phyloP scores from a whole-genome alignment of 2,113 vertebrate genomes.

The Plecotus auritus region DNA sequence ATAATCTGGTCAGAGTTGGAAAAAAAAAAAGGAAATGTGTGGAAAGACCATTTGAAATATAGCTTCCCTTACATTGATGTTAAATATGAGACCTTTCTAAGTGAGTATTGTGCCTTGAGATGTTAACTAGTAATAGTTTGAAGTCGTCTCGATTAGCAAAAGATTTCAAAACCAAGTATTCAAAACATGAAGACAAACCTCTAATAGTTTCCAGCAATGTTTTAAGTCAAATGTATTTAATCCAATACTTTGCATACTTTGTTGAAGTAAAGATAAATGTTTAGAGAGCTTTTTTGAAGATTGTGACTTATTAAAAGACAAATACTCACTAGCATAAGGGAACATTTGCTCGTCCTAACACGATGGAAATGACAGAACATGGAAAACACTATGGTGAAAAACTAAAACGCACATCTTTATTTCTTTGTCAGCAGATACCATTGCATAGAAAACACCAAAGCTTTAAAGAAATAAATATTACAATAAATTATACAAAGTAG shows the following conservation, averaged over 20 bases:
- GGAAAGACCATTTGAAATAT: neutral
- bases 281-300: neutral
- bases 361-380: neutral
- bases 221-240: constrained; percentile 31
- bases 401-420: constrained; percentile 4
- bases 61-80: neutral
- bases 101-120: neutral
- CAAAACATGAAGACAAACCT: constrained; percentile 15
- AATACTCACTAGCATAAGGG: neutral
- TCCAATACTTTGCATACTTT: constrained; percentile 12
- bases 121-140: neutral
- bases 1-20: neutral
- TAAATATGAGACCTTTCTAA: neutral
- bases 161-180: constrained; percentile 27
- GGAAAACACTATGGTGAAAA: neutral
- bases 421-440: constrained; percentile 14
- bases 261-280: neutral
- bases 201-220: neutral
- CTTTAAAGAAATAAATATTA: constrained; percentile 12
- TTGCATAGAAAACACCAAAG: neutral
- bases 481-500: neutral
- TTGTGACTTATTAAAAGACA: constrained; percentile 10
- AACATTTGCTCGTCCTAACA: neutral
- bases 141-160: neutral
- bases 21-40: neutral